Evolutionary conservation across 2,113 vertebrate genomes (phyloP), one percentile per base, ranked within the genome.

Genomic region (Capreolus pygargus): DNA sequence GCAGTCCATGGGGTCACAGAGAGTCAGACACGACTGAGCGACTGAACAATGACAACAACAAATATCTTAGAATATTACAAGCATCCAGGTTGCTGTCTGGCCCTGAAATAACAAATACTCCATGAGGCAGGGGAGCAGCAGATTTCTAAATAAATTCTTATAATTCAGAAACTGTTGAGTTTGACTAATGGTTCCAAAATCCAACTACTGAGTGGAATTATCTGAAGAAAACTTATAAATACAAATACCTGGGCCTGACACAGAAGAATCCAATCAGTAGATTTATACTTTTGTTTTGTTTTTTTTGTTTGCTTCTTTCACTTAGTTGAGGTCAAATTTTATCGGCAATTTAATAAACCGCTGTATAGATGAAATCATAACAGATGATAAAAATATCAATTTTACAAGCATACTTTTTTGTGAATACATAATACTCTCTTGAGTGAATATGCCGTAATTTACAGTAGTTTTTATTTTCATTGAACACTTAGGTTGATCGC

Each of bases 111-210:
- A 52, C 25, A 45, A 43, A 70, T 36, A 64, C 57, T n/a, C 19
- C 47, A 45, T 14, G 39, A 60, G 43, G 5, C 23, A 57, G 23
- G 43, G 83, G 64, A 52, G 82, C 25, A 79, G 4, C 17, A 55
- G 14, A 55, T 83, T 60, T 33, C 55, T 91, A 97, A 89, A 94
- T 82, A 95, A 96, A 81, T 91, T 61, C 78, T 36, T 93, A 19
- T 81, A 50, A 85, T 47, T 70, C 36, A 70, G 21, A 67, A 57
- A 82, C 54, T 60, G 6, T 67, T 88, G 27, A 36, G 52, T 91
- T 89, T 95, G n/a, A 86, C 28, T 81, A 55, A 76, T 52, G 19
- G 16, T 25, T 58, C 36, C 33, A 27, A 74, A 96, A 79, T 5
- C 43, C 64, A 19, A 10, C 30, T 25, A 7, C 36, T 74, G 5